These are phyloP conservation scores for Caenorhabditis afra DNA, from an alignment of 2,888 invertebrate species.

Conservation along the genomic window DNA sequence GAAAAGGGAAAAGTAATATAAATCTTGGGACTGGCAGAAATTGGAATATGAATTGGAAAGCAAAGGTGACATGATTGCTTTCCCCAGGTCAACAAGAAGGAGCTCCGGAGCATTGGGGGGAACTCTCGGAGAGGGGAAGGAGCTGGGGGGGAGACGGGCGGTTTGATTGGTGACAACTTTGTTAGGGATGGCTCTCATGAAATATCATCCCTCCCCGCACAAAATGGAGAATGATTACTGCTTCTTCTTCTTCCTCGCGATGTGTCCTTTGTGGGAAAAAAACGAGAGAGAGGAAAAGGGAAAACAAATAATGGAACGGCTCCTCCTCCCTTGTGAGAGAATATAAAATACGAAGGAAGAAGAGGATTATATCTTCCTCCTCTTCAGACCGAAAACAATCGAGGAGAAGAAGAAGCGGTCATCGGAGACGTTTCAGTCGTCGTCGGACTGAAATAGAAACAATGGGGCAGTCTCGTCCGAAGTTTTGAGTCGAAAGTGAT, in stretches of 20 bases:
- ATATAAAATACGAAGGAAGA: neutral
- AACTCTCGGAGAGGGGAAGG: neutral
- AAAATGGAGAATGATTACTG: conserved; percentile 36
- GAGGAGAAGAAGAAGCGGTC: conserved; percentile 2
- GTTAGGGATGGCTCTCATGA: conserved; percentile 32
- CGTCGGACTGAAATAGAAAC: conserved; percentile 26
- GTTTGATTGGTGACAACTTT: conserved; percentile 56
- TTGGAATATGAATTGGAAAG: conserved; percentile 52
- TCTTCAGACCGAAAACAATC: conserved; percentile 10
- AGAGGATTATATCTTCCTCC: conserved; percentile 22
- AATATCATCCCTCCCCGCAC: neutral
- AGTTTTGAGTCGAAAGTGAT: conserved; percentile 35
- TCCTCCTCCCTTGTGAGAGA: too few relatives aligned
- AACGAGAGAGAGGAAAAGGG: neutral
- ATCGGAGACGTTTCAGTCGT: neutral
- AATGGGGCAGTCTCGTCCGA: conserved; percentile 31
- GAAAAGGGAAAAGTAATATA: conserved; percentile 32
- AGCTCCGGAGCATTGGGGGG: too few relatives aligned
- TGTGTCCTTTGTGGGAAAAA: conserved; percentile 8
- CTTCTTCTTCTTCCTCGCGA: conserved; percentile 27
- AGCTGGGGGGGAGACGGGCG: conserved; percentile 1
- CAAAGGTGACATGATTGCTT: conserved; percentile 41
- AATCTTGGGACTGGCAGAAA: conserved; percentile 28
- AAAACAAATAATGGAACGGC: conserved; percentile 14
- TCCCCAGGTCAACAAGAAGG: neutral